Conservation (phyloP, 1,140 invertebrate species). For the Aricia agestis region DNA sequence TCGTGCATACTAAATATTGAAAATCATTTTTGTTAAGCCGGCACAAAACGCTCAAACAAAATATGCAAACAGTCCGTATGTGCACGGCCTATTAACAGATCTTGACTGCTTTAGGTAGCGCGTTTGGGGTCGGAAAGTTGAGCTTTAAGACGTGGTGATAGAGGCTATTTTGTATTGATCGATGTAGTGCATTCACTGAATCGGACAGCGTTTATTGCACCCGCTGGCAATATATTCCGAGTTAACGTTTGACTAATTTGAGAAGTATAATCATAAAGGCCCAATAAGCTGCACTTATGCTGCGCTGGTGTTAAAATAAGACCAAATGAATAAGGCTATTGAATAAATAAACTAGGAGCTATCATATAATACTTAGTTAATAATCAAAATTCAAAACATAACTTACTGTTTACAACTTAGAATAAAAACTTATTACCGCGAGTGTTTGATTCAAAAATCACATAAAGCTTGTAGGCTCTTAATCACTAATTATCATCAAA, state of each 20-base stretch:
- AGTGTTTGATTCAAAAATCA: too few relatives aligned
- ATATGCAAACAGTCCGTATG: conserved; percentile 61
- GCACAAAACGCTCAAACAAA: conserved; percentile 67
- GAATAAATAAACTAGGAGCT: too few relatives aligned
- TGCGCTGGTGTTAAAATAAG: too few relatives aligned
- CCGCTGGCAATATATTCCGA: conserved; percentile 61
- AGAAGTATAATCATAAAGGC: conserved; percentile 51
- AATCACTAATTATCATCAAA: too few relatives aligned
- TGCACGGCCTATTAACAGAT: conserved; percentile 67
- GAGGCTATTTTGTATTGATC: conserved; percentile 16
- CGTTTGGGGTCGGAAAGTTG: conserved; percentile 17
- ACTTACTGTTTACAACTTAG: too few relatives aligned
- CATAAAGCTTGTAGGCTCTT: too few relatives aligned
- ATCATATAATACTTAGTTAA: too few relatives aligned
- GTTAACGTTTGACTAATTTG: conserved; percentile 75
- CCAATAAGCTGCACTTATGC: not conserved
- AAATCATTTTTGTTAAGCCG: conserved; percentile 58
- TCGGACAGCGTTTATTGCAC: conserved; percentile 66
- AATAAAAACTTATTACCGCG: too few relatives aligned
- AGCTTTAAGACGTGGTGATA: conserved; percentile 11
- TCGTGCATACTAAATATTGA: conserved; percentile 67
- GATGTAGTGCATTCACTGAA: conserved; percentile 54
- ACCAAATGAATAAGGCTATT: too few relatives aligned
- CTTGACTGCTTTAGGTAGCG: conserved; percentile 38
- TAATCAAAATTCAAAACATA: too few relatives aligned